Conservation (phyloP, 92 coral and sea anemone genomes). For the Epizoanthus scotinus region DNA sequence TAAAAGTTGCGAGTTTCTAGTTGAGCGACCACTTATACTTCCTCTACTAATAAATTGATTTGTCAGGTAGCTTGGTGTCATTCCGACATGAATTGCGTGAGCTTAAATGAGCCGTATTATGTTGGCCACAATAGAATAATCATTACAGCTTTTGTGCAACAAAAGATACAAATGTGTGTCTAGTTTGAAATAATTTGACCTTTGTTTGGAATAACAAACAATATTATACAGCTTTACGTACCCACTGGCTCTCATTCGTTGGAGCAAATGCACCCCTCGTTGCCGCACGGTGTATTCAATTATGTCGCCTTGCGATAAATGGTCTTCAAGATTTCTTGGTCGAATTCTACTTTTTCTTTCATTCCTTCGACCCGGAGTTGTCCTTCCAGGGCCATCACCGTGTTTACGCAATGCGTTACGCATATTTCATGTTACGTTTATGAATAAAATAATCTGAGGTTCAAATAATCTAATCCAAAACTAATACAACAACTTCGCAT, state of each 20-base stretch:
- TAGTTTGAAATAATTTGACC: conserved; percentile 22
- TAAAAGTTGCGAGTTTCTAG: no score
- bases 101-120: no score
- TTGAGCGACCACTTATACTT: no score
- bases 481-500: background rate
- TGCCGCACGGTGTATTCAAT: conserved; percentile 24
- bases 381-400: background rate
- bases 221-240: conserved; percentile 23
- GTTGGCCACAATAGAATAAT: no score
- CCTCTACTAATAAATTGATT: no score
- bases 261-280: background rate
- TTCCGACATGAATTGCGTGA: no score
- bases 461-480: no score
- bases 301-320: conserved; percentile 19
- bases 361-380: background rate
- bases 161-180: conserved; percentile 8
- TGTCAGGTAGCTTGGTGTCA: no score
- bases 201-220: conserved; percentile 21
- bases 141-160: conserved; percentile 23
- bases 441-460: no score
- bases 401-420: background rate
- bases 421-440: no score
- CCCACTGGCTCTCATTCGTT: conserved; percentile 21
- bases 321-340: conserved; percentile 17
- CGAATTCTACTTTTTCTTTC: conserved; percentile 2